phyloP scores from a whole-genome alignment of 2,113 vertebrate species.

The Bufo bufo region DNA sequence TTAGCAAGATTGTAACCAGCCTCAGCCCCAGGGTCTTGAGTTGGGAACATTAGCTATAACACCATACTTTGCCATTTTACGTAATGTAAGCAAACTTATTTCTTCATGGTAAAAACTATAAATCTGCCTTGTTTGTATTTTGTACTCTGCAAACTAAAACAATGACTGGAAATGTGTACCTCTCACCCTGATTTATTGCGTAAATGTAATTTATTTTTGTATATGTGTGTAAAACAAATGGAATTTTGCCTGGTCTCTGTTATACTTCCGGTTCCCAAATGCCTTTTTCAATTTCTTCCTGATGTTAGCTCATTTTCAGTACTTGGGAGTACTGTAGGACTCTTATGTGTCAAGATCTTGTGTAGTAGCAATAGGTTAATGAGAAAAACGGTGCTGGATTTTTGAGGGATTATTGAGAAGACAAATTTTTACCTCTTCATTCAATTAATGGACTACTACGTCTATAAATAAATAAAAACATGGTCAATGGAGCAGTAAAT shows the following conservation, averaged over 20 bases:
- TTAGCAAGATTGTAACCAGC: too few species aligned
- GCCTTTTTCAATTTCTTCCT: neutral
- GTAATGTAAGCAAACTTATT: neutral
- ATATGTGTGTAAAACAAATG: neutral
- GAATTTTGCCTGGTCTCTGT: neutral
- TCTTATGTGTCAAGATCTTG: neutral
- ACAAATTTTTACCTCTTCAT: too few species aligned
- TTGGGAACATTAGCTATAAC: too few species aligned
- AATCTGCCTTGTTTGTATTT: neutral
- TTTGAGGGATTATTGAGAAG: too few species aligned
- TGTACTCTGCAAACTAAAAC: neutral
- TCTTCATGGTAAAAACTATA: neutral
- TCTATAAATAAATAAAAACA: too few species aligned
- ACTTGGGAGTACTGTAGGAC: neutral
- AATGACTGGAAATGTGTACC: neutral
- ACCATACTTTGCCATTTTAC: neutral
- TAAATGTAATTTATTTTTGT: conserved; percentile 3
- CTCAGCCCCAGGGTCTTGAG: too few species aligned
- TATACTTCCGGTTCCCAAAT: neutral
- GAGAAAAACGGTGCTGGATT: neutral
- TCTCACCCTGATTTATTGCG: neutral
- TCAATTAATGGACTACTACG: too few species aligned
- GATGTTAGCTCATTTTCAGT: neutral
- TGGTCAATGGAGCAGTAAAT: too few species aligned
- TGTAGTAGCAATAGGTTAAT: neutral